Evolutionary conservation across 1,140 invertebrate species (phyloP).

Genomic region (Mizuhopecten yessoensis): DNA sequence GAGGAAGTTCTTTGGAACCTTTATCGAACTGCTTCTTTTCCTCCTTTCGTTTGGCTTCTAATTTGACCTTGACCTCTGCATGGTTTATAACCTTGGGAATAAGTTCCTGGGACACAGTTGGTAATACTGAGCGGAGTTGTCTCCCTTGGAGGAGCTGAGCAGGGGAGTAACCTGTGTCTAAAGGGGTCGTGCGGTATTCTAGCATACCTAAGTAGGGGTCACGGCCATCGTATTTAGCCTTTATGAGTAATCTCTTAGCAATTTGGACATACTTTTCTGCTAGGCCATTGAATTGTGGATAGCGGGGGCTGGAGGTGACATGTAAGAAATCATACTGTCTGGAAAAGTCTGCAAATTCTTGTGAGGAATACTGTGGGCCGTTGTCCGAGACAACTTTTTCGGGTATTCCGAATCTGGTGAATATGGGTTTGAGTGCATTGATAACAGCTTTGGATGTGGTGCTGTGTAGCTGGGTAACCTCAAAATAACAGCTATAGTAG

Average conservation of each 20-base stretch:
- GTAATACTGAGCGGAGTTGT: too few species aligned
- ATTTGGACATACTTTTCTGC: conserved; percentile 61
- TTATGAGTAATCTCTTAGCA: conserved; percentile 57
- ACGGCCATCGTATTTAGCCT: conserved; percentile 45
- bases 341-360: conserved; percentile 54
- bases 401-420: conserved; percentile 63
- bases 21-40: too few species aligned
- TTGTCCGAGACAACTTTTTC: too few species aligned
- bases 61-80: too few species aligned
- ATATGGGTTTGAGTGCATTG: conserved; percentile 57
- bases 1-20: too few species aligned
- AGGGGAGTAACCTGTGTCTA: conserved; percentile 50
- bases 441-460: conserved; percentile 53
- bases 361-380: conserved; percentile 50
- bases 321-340: conserved; percentile 61
- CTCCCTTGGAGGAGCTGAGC: conserved; percentile 56
- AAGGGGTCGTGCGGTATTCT: conserved; percentile 59
- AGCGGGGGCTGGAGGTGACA: conserved; percentile 50
- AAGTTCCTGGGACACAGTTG: too few species aligned
- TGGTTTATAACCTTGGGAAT: too few species aligned
- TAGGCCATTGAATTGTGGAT: conserved; percentile 57
- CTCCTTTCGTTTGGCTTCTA: too few species aligned
- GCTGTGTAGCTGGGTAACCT: conserved; percentile 55
- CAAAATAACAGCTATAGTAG: conserved; percentile 65
- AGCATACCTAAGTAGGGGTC: conserved; percentile 61